phyloP scores from a whole-genome alignment of 2,888 invertebrate genomes.

The Hedya salicella region DNA sequence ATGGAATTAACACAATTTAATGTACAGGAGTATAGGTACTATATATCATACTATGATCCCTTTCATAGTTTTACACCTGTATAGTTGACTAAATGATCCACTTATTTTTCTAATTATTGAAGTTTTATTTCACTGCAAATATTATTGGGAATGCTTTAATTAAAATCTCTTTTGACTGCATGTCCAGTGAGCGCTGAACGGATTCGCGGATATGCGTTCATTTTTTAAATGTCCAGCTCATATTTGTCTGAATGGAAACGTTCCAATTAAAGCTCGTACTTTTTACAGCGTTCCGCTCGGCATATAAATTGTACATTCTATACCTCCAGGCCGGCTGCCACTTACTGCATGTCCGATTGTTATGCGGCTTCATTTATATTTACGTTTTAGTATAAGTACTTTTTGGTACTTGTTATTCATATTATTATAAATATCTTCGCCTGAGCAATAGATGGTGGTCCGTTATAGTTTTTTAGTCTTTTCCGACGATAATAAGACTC shows the following conservation, averaged over 20 bases:
- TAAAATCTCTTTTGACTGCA: slow-evolving; percentile 27
- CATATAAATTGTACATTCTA: neutral
- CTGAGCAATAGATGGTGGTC: no score
- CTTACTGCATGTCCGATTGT: neutral
- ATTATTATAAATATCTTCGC: no score
- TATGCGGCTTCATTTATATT: neutral
- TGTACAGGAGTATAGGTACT: no score
- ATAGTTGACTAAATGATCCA: no score
- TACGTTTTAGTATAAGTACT: neutral
- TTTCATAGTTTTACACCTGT: no score
- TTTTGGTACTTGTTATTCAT: no score
- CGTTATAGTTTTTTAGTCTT: no score
- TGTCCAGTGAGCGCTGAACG: slow-evolving; percentile 23
- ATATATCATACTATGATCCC: no score
- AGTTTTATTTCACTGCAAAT: neutral
- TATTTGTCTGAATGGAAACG: slow-evolving; percentile 26
- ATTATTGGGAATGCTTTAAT: slow-evolving; percentile 12
- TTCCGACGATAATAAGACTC: no score
- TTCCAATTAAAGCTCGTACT: slow-evolving; percentile 20
- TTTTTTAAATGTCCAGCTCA: slow-evolving; percentile 33
- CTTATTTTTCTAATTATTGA: neutral
- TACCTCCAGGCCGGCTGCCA: slow-evolving; percentile 1
- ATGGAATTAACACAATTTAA: no score
- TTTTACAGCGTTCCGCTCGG: slow-evolving; percentile 15
- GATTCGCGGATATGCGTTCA: slow-evolving; percentile 22